These are phyloP conservation scores for Aphidius colemani DNA, from an alignment of 2,888 invertebrate species.

Conservation along the genomic window DNA sequence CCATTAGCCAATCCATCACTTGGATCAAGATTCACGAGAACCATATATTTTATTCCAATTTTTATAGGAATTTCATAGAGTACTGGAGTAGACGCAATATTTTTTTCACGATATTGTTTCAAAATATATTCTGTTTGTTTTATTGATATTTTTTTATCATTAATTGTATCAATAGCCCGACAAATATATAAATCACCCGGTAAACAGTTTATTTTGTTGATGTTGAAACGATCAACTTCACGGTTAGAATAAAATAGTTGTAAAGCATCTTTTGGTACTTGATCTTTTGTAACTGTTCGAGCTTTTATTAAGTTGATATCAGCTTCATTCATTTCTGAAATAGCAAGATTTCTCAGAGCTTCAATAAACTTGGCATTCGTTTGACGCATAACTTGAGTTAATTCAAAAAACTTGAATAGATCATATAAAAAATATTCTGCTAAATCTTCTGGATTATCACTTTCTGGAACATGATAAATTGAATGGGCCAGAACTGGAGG, in stretches of 20 bases:
- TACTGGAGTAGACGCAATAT: too few species aligned
- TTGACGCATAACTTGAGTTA: slow-evolving; percentile 47
- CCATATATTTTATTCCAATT: slow-evolving; percentile 17
- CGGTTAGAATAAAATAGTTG: slow-evolving; percentile 13
- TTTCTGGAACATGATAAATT: slow-evolving; percentile 32
- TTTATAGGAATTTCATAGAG: slow-evolving; percentile 1
- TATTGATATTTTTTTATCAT: background rate
- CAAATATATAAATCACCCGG: slow-evolving; percentile 2
- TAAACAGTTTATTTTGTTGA: background rate
- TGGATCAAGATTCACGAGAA: slow-evolving; percentile 6
- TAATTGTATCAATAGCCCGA: background rate
- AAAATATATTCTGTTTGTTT: background rate
- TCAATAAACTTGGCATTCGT: slow-evolving; percentile 40
- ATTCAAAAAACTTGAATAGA: slow-evolving; percentile 40
- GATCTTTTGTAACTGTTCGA: slow-evolving; percentile 23
- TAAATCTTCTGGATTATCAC: slow-evolving; percentile 14
- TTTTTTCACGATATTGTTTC: background rate
- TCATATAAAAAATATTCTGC: slow-evolving; percentile 35
- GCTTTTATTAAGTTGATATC: slow-evolving; percentile 36
- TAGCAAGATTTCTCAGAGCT: slow-evolving; percentile 41
- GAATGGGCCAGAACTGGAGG: slow-evolving; percentile 43
- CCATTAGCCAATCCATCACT: slow-evolving; percentile 18
- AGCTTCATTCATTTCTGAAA: slow-evolving; percentile 34
- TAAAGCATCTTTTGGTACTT: slow-evolving; percentile 25
- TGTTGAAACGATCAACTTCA: slow-evolving; percentile 8